A percentile compares a stretch with the other conserved stretches of the same genome.
Evolutionary conservation across 2,113 vertebrate species (phyloP).

Genomic region (Chaenogobius annularis): DNA sequence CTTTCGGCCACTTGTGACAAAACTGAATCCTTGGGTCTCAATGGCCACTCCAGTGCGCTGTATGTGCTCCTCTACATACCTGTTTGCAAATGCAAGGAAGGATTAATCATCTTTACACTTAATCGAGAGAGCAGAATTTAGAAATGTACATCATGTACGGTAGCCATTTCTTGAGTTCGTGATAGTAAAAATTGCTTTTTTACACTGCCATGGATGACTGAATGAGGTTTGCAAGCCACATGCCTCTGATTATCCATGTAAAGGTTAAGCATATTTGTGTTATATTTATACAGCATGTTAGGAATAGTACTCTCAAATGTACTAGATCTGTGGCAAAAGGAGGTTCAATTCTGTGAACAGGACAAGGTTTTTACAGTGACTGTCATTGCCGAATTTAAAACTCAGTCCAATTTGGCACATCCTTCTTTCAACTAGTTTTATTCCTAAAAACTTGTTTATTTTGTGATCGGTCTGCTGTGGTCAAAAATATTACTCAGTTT

Average conservation of each 20-base stretch:
- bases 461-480: too few relatives aligned
- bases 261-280: neutral
- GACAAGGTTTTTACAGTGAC: too few relatives aligned
- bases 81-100: slow-evolving; percentile 28
- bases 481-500: too few relatives aligned
- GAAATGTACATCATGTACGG: too few relatives aligned
- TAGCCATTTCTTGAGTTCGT: too few relatives aligned
- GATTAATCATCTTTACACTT: neutral
- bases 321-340: too few relatives aligned
- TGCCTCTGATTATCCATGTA: neutral
- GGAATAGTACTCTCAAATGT: neutral
- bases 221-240: neutral
- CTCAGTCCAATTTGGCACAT: too few relatives aligned
- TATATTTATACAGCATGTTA: neutral
- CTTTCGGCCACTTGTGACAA: slow-evolving; percentile 85
- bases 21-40: slow-evolving; percentile 84
- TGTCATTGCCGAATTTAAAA: too few relatives aligned
- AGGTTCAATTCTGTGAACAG: too few relatives aligned
- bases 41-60: slow-evolving; percentile 85
- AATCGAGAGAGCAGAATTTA: too few relatives aligned
- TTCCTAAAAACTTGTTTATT: too few relatives aligned
- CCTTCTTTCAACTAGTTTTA: too few relatives aligned
- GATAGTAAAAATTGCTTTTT: neutral
- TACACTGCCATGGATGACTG: neutral
- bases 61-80: slow-evolving; percentile 87